Base-by-base conservation (phyloP, 2,797 vertebrate species). In the Antennarius maculatus region DNA sequence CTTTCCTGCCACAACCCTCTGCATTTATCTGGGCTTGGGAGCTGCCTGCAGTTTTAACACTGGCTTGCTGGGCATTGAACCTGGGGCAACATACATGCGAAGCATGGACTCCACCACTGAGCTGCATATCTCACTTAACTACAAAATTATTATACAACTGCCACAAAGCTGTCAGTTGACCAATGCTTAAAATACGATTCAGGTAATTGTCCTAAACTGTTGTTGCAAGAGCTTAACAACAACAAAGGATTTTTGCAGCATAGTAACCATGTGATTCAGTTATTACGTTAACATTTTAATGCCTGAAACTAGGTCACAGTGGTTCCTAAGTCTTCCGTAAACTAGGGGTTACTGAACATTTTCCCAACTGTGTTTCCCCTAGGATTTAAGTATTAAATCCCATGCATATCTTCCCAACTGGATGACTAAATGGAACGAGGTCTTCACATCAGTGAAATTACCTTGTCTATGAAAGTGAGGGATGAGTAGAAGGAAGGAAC, bases 391-490 rank as follows among this genome's bases (percentile, higher is more conserved):
- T 34, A 77, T 78, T 77, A 76, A 89, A 85, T 84, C 79, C 78
- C 60, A 70, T 70, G 57, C 76, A 60, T 65, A 66, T 75, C 71
- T 70, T 57, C 61, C 68, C 53, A 34, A 37, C 51, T 46, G 53
- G 70, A 83, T 89, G 84, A 86, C 82, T 81, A 80, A 86, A 88
- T 83, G 71, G 77, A 88, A 83, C 85, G 86, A 85, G 89, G 83
- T 77, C 63, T 77, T 88, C 90, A 90, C 5, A 91, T 91, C 90
- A 89, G 76, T 5, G 50, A 89, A 89, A 93, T 92, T 92, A 89
- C 88, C 87, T 82, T 80, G 79, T 87, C 70, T 66, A 76, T 76
- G 79, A 80, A 84, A 85, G 57, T 72, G 27, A 76, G 54, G 77
- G 76, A 65, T 61, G 74, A 53, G 58, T 70, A 64, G 61, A 82